Conservation (phyloP, 2,113 vertebrate genomes). For the Scopus umbretta region DNA sequence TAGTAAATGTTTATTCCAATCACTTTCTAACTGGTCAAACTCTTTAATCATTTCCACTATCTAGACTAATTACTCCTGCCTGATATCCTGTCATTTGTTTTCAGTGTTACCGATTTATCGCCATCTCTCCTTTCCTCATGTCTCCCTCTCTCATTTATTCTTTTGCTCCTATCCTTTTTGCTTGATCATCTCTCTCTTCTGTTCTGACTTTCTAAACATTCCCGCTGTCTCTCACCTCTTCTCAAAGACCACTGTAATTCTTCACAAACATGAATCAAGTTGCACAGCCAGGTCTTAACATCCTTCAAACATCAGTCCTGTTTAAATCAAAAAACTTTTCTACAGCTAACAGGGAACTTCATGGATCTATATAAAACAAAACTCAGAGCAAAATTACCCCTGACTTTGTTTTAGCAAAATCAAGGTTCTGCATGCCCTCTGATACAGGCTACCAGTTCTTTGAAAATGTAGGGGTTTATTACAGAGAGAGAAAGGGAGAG, state of each 20-base stretch:
- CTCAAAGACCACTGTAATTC: background rate
- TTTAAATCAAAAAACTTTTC: background rate
- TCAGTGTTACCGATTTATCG: background rate
- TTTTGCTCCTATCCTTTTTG: background rate
- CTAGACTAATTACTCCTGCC: background rate
- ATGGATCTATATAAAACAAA: background rate
- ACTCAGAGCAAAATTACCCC: background rate
- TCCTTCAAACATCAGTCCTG: background rate
- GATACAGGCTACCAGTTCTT: background rate
- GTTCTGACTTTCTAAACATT: background rate
- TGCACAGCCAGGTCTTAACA: background rate
- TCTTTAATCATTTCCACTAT: background rate
- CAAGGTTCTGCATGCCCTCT: background rate
- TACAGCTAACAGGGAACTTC: background rate
- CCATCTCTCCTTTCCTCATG: background rate
- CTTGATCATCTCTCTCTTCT: background rate
- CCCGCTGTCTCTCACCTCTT: background rate
- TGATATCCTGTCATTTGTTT: background rate
- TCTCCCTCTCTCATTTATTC: background rate
- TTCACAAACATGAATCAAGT: background rate
- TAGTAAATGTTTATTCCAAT: slow-evolving; percentile 38
- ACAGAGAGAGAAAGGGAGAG: background rate
- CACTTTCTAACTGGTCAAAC: background rate
- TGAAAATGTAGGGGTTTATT: slow-evolving; percentile 22
- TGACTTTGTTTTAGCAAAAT: background rate